Evolutionary conservation across 1,140 invertebrate genomes (phyloP).

Genomic region (Monochamus saltuarius): DNA sequence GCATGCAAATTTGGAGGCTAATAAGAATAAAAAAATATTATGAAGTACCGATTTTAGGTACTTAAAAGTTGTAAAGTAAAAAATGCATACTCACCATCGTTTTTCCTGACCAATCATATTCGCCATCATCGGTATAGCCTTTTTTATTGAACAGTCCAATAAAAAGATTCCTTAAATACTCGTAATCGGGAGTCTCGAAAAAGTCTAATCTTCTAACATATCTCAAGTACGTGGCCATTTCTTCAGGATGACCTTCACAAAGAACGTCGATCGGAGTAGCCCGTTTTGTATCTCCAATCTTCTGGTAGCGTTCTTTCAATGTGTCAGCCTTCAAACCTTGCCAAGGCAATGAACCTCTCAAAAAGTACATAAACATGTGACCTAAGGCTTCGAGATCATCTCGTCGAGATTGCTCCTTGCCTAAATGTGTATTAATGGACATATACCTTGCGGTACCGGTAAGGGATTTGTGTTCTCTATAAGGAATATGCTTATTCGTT

Average conservation of each 20-base stretch:
- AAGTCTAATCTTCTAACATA: constrained; percentile 98
- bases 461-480: constrained; percentile 99
- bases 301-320: constrained; percentile 98
- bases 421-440: constrained; percentile 99
- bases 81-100: constrained; percentile 88
- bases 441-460: constrained; percentile 98
- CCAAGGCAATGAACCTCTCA: constrained; percentile 98
- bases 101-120: constrained; percentile 98
- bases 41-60: no score
- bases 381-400: constrained; percentile 99
- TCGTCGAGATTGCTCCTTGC: constrained; percentile 98
- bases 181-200: constrained; percentile 99
- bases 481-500: constrained; percentile 99
- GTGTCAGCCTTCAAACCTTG: constrained; percentile 99
- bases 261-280: constrained; percentile 96
- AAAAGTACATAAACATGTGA: constrained; percentile 99
- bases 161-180: constrained; percentile 95
- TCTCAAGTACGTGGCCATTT: constrained; percentile 95
- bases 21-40: constrained; percentile 12
- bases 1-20: constrained; percentile 75
- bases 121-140: constrained; percentile 90
- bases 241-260: constrained; percentile 97
- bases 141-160: constrained; percentile 91
- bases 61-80: no score
- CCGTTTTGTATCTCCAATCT: constrained; percentile 99